Evolutionary conservation across 2,797 vertebrate genomes (phyloP).

Genomic region (Tiaroga cobitis): DNA sequence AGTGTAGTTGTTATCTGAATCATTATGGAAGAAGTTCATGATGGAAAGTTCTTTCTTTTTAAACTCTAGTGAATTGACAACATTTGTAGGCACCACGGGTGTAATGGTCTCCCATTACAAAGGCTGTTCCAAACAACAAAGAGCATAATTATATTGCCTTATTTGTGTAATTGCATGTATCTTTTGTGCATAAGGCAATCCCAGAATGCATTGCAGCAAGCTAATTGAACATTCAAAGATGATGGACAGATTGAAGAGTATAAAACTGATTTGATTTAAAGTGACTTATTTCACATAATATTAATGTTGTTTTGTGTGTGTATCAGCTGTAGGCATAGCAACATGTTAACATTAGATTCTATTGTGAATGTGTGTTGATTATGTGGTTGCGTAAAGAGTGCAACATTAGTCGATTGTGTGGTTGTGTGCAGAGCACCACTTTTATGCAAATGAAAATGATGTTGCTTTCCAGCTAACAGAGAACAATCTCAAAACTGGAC

Average conservation of each 20-base stretch:
- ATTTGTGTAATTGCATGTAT: neutral
- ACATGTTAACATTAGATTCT: neutral
- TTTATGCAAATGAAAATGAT: neutral
- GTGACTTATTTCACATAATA: neutral
- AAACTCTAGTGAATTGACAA: neutral
- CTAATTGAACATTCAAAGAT: neutral
- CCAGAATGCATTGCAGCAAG: constrained; percentile 2
- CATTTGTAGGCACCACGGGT: neutral
- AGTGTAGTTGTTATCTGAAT: neutral
- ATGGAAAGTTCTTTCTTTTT: neutral
- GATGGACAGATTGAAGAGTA: neutral
- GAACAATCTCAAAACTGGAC: no score
- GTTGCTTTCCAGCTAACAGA: neutral
- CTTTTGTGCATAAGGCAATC: neutral
- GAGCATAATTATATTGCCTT: neutral
- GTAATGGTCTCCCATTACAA: neutral
- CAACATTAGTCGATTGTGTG: neutral
- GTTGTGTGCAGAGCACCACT: neutral
- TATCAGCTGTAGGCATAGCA: neutral
- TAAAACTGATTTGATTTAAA: neutral
- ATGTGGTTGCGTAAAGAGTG: neutral
- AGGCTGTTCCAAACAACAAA: constrained; percentile 2
- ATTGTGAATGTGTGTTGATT: neutral
- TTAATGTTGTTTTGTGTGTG: neutral
- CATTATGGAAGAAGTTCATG: neutral